A percentile compares a stretch with the other conserved stretches of the same genome.
Evolutionary conservation across 2,113 vertebrate genomes (phyloP).

Genomic region (Theropithecus gelada): DNA sequence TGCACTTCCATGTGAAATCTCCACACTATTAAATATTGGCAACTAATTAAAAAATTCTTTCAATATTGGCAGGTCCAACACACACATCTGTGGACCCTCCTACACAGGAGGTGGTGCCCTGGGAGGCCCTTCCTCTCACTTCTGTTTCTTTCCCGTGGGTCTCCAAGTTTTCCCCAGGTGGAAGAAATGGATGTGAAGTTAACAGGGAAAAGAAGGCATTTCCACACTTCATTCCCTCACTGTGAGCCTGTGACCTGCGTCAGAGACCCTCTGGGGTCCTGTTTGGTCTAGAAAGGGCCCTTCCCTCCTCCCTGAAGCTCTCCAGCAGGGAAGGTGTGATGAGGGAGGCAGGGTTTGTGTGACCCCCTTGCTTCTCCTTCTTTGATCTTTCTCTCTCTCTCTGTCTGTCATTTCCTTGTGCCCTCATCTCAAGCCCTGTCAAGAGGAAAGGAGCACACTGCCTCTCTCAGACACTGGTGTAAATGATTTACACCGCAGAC

Average conservation of each 20-base stretch:
- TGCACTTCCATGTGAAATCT: neutral
- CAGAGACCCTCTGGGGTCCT: neutral
- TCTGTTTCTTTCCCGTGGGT: rapidly evolving
- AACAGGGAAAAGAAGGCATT: neutral
- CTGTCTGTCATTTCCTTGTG: neutral
- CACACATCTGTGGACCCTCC: neutral
- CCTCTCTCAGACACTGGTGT: neutral
- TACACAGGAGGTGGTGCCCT: neutral
- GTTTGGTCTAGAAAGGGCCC: neutral
- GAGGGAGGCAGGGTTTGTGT: neutral
- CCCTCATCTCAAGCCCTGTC: neutral
- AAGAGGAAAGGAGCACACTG: neutral
- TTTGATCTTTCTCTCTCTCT: neutral
- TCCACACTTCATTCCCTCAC: neutral
- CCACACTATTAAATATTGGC: neutral
- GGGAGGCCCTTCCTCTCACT: neutral
- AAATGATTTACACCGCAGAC: no score
- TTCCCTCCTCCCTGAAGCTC: neutral
- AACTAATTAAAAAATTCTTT: neutral
- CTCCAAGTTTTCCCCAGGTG: neutral
- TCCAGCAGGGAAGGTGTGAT: neutral
- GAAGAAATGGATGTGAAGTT: neutral
- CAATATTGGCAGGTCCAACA: neutral
- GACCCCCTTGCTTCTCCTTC: neutral
- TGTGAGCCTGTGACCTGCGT: neutral